These are phyloP conservation scores for Unio pictorum DNA, from an alignment of 2,888 invertebrate genomes.

Conservation along the genomic window DNA sequence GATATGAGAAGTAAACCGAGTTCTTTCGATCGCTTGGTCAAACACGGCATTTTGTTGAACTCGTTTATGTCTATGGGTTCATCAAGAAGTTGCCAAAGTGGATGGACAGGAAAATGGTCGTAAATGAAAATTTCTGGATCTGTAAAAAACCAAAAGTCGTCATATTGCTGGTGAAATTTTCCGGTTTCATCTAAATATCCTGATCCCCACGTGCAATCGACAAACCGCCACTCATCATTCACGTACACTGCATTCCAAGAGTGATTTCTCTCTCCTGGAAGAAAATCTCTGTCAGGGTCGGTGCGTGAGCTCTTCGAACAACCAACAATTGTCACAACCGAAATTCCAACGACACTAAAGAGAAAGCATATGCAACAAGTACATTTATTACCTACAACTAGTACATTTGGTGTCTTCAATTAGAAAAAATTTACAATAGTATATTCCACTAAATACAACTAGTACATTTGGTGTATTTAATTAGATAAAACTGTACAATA, in stretches of 20 bases:
- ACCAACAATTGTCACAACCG: conserved; percentile 39
- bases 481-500: no score
- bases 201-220: conserved; percentile 51
- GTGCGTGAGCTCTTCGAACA: conserved; percentile 43
- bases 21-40: conserved; percentile 31
- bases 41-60: conserved; percentile 35
- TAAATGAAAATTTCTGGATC: conserved; percentile 49
- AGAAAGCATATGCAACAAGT: neutral
- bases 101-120: conserved; percentile 47
- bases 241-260: conserved; percentile 48
- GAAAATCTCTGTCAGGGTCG: conserved; percentile 34
- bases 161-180: conserved; percentile 35
- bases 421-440: no score
- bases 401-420: no score
- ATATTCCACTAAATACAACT: no score
- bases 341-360: conserved; percentile 35
- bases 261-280: conserved; percentile 32
- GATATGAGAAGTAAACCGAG: conserved; percentile 31
- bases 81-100: conserved; percentile 46
- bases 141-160: conserved; percentile 58
- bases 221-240: conserved; percentile 40
- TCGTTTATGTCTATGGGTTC: conserved; percentile 37
- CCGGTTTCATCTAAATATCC: conserved; percentile 24
- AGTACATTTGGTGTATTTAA: no score
- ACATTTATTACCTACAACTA: no score